Base-by-base conservation (phyloP, 92 coral and sea anemone species). In the Umimayanthus kanabou region DNA sequence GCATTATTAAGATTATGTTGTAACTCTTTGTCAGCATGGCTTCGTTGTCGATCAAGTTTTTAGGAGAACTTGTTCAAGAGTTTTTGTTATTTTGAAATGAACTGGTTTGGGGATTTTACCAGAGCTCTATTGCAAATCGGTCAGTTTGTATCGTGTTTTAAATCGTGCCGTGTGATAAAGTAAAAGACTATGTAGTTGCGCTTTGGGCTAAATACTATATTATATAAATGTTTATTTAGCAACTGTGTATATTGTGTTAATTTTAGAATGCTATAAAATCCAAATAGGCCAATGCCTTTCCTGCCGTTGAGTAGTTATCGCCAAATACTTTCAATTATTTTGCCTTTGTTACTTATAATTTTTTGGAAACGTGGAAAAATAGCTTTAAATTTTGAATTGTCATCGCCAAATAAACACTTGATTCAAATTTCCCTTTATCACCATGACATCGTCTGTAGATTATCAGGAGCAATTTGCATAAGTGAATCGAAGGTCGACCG, bases 161-260 rank as follows among this genome's bases (percentile, higher is more conserved):
- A 81, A 9, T n/a, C 50, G 5, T 23, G 57, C 2, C 11, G 20
- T 33, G 33, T 37, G 47, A 42, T 67, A 14, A 43, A 70, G 28
- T 75, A 40, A 39, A 71, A 33, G 49, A n/a, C 66, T 26, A 23
- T 26, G 9, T 6, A 22, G 66, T 70, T 23, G 43, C 20, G 47
- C 28, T 83, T 26, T 45, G 30, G 64, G 64, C 78, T 82, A 43
- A 67, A 42, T 43, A 9, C 20, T 80, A 14, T 33, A 39, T 83
- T 70, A 42, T 83, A 28, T 45, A 83, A 45, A 70, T 83, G 87
- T 83, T 83, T 83, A 71, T 83, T 83, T 83, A 70, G 78, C 79
- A 15, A 67, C 67, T 70, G 25, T 5, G 20, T 30, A 69, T 49
- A 73, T 39, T 43, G 87, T 37, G 47, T 43, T 43, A 47, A 71